Percentiles rank a stretch among this genome's conserved stretches.
These are phyloP conservation scores for Triplophysa bombifrons DNA, from an alignment of 2,797 vertebrate genomes.

Conservation along the genomic window DNA sequence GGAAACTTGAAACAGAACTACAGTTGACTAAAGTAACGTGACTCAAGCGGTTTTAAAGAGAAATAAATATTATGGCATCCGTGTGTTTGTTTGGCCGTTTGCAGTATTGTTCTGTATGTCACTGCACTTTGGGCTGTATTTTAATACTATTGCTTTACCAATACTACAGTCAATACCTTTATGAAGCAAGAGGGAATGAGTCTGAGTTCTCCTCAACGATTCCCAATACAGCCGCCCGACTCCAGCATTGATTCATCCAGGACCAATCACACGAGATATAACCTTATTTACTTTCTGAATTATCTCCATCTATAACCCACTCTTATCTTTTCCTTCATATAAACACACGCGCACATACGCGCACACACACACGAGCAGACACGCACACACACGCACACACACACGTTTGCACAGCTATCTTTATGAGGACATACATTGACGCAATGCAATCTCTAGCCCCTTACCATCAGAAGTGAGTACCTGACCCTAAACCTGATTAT, in stretches of 20 bases:
- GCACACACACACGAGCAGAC: too few species aligned
- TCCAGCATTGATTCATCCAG: constrained; percentile 57
- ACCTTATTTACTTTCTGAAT: constrained; percentile 49
- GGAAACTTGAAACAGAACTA: neutral
- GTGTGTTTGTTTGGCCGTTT: constrained; percentile 49
- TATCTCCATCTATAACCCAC: constrained; percentile 33
- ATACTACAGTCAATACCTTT: constrained; percentile 72
- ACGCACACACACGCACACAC: constrained; percentile 50
- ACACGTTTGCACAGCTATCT: neutral
- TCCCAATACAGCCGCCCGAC: constrained; percentile 63
- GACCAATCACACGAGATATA: constrained; percentile 40
- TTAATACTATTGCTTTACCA: constrained; percentile 76
- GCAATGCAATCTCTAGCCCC: too few species aligned
- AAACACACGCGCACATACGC: too few species aligned
- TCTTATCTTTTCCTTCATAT: neutral
- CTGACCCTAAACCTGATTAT: too few species aligned
- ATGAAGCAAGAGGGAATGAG: constrained; percentile 66
- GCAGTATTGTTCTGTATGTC: constrained; percentile 62
- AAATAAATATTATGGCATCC: constrained; percentile 59
- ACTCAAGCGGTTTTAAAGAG: constrained; percentile 46
- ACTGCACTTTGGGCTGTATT: constrained; percentile 66
- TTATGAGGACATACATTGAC: too few species aligned
- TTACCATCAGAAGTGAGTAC: too few species aligned
- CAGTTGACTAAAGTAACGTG: neutral
- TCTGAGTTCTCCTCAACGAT: constrained; percentile 61